These are phyloP conservation scores for Python bivittatus DNA, from an alignment of 2,113 vertebrate species.

Conservation along the genomic window DNA sequence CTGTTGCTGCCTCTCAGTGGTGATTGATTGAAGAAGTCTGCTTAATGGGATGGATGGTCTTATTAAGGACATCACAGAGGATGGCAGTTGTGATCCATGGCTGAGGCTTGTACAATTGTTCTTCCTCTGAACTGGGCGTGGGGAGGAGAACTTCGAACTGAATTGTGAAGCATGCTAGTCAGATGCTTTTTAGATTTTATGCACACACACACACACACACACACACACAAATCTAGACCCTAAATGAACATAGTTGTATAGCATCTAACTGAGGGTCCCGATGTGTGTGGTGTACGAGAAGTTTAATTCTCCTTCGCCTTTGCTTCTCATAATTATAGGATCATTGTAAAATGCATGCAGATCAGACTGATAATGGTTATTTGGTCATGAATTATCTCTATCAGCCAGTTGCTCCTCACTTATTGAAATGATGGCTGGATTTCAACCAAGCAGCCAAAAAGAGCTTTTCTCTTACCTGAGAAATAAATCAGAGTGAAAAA, in stretches of 20 bases:
- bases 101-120: neutral
- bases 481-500: conserved; percentile 1
- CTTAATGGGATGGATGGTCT: neutral
- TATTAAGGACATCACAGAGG: neutral
- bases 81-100: neutral
- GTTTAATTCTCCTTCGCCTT: neutral
- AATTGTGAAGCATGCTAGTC: neutral
- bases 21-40: neutral
- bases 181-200: neutral
- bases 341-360: conserved; percentile 12
- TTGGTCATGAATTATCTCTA: conserved; percentile 58
- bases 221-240: neutral
- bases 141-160: neutral
- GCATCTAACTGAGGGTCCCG: neutral
- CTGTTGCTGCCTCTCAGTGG: neutral
- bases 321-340: conserved; percentile 28
- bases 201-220: neutral
- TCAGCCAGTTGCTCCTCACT: conserved; percentile 37
- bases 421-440: conserved; percentile 62
- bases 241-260: neutral
- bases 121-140: neutral
- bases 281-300: neutral
- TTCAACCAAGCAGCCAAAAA: conserved; percentile 45
- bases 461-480: neutral
- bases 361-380: conserved; percentile 52